These are phyloP conservation scores for Caiman crocodilus DNA, from an alignment of 2,797 vertebrate genomes.

Conservation along the genomic window DNA sequence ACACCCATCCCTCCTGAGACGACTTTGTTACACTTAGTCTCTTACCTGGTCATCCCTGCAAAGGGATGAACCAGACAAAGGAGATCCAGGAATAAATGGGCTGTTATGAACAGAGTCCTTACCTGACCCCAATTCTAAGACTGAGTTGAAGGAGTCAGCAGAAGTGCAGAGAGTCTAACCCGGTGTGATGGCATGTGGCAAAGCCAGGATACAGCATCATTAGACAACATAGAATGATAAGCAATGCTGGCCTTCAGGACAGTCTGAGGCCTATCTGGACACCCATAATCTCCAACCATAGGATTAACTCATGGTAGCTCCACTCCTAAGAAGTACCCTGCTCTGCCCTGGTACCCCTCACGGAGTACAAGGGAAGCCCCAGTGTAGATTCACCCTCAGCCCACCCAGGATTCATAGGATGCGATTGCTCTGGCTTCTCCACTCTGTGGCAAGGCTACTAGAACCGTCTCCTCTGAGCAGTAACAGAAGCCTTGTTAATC, in stretches of 20 bases:
- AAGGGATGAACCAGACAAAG: no score
- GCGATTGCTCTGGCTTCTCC: background rate
- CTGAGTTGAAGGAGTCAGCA: background rate
- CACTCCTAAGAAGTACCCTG: background rate
- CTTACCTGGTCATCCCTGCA: background rate
- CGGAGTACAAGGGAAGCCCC: background rate
- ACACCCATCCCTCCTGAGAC: background rate
- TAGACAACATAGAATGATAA: background rate
- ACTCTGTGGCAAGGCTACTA: background rate
- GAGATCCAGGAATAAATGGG: background rate
- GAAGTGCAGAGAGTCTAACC: no score
- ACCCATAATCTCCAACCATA: background rate
- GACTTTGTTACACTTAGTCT: background rate
- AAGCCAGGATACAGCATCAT: no score
- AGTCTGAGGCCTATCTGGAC: background rate
- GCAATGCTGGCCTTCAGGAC: background rate
- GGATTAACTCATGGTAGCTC: background rate
- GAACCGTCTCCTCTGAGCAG: no score
- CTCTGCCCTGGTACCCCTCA: background rate
- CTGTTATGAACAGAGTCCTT: background rate
- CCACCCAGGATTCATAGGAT: background rate
- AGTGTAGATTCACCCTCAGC: background rate
- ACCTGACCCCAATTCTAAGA: background rate
- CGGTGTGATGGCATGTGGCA: no score
- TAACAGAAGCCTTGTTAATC: background rate